A percentile compares a stretch with the other conserved stretches of the same genome.
Evolutionary conservation across 2,888 invertebrate species (phyloP).

Genomic region (Baccha elongata): DNA sequence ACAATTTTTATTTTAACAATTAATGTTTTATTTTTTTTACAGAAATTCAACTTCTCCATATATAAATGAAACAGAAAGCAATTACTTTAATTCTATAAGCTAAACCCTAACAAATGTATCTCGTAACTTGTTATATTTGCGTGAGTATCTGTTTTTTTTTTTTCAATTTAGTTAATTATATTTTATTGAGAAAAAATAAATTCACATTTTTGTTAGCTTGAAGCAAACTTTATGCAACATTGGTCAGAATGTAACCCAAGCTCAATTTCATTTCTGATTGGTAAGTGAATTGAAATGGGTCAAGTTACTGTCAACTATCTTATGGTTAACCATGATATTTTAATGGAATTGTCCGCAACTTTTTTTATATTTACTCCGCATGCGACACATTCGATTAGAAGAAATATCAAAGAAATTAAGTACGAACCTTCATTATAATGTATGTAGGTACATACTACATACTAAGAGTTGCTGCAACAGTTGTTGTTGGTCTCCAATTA

Average conservation of each 20-base stretch:
- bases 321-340: slow-evolving; percentile 22
- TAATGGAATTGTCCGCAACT: slow-evolving; percentile 41
- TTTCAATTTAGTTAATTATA: neutral
- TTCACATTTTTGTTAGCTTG: neutral
- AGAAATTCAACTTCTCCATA: too few relatives aligned
- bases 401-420: neutral
- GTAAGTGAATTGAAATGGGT: slow-evolving; percentile 46
- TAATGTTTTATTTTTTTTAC: too few relatives aligned
- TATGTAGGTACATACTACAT: too few relatives aligned
- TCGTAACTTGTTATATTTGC: too few relatives aligned
- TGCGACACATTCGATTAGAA: neutral
- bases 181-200: neutral
- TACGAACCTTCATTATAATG: neutral
- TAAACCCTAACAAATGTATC: too few relatives aligned
- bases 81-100: too few relatives aligned
- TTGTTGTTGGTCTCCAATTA: neutral
- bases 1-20: too few relatives aligned
- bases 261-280: slow-evolving; percentile 53
- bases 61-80: too few relatives aligned
- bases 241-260: slow-evolving; percentile 37
- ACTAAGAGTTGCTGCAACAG: too few relatives aligned
- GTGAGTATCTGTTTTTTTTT: too few relatives aligned
- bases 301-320: slow-evolving; percentile 52
- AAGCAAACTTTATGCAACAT: slow-evolving; percentile 39
- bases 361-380: neutral